Base-by-base conservation (phyloP, 2,888 invertebrate species). In the Acleris laterana region DNA sequence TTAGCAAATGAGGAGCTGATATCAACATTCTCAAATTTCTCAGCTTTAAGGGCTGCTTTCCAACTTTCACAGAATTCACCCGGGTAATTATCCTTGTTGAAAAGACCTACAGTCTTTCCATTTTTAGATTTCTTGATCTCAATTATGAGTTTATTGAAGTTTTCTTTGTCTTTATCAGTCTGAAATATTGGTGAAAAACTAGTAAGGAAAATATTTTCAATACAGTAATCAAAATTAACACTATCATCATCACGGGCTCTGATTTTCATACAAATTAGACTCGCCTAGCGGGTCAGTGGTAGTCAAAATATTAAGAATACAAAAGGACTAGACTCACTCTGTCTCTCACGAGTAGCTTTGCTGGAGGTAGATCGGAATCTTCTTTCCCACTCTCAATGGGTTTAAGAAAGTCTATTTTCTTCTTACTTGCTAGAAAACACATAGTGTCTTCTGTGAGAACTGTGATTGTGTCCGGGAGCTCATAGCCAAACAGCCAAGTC, bases 401-500 rank as follows among this genome's bases (percentile, higher is more conserved):
- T 77, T 97, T 95, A 59, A 99, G 93, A 88, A 99, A 99, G 78
- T 99, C 99, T 71, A 99, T 98, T 88, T 99, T 99, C 93, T 99
- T 99, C 88, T 98, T 99, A 82, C 99, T 99, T 1, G 99, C 98
- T 66, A 99, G 93, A 79, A 99, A 98, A 81, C 96, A 96, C 71
- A 99, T 96, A 48, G 95, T 95, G 52, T 96, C 95, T 74, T 97
- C 96, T 49, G 98, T 96, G 70, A 99, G 94, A 7, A 99, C 95
- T 93, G 98, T 97, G 63, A 99, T 96, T 0, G 99, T 99, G 83
- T 99, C 99, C 0, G 98, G 97, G 60, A 99, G 93, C 85, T 99
- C 99, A 85, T 99, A 99, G 59, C 98, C 98, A 83, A 99, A 96
- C 61, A 99, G 94, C 99, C 99, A 99, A 64, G 97, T 97, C 97